These are phyloP conservation scores for Hemibagrus wyckioides DNA, from an alignment of 2,113 vertebrate species.

Conservation along the genomic window DNA sequence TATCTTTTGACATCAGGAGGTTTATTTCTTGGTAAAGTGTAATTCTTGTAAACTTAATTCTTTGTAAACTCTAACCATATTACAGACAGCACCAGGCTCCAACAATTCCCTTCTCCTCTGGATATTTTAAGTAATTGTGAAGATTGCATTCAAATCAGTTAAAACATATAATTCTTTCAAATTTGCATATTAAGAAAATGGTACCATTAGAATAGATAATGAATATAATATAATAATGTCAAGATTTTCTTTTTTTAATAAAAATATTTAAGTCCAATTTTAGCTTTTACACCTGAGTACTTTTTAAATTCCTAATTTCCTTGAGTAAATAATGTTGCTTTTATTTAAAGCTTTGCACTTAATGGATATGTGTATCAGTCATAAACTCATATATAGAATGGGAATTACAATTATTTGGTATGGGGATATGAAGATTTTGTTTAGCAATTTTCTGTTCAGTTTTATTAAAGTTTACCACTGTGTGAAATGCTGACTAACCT, in stretches of 20 bases:
- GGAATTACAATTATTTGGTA: too few relatives aligned
- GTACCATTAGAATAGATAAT: not conserved
- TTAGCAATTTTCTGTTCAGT: too few relatives aligned
- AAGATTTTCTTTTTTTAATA: too few relatives aligned
- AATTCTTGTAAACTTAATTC: too few relatives aligned
- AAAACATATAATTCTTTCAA: not conserved
- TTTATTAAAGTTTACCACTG: not conserved
- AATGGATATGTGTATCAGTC: not conserved
- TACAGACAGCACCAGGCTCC: not conserved
- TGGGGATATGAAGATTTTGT: too few relatives aligned
- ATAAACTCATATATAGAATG: not conserved
- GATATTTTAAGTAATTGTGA: not conserved
- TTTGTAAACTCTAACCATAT: not conserved
- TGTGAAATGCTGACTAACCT: not conserved
- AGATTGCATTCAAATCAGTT: not conserved
- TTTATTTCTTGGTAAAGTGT: too few relatives aligned
- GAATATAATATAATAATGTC: not conserved
- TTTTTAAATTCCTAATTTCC: not conserved
- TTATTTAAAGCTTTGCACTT: too few relatives aligned
- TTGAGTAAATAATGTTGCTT: too few relatives aligned
- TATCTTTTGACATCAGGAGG: not conserved
- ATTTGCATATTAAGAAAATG: not conserved
- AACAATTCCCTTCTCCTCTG: not conserved
- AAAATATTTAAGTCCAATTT: not conserved
- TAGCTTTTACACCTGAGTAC: not conserved